Base-by-base conservation (phyloP, 2,113 vertebrate genomes). In the Pholis gunnellus region DNA sequence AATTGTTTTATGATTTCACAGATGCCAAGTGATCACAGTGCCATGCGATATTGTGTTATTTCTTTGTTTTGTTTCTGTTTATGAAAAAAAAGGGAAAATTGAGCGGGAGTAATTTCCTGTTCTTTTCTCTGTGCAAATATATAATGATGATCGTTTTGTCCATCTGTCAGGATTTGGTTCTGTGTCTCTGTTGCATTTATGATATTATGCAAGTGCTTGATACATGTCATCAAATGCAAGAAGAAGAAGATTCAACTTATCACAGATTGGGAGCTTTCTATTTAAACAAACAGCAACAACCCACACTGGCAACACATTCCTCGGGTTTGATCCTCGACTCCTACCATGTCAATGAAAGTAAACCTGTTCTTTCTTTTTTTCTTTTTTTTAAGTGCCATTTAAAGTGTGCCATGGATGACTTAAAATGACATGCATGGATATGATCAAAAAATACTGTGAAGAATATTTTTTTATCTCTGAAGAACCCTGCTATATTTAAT, bases 21-120 rank as follows among this genome's bases (percentile, higher is more conserved):
- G 67, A 89, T 93, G 90, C 94, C 92, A 92, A 93, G 79, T 87
- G 86, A 83, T 92, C 83, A 83, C 90, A 87, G 92, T 94, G 92
- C 91, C 89, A 91, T 86, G 90, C 77, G 17, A 68, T 72, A 88
- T 89, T 87, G 81, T 91, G 91, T 91, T 80, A 82, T 83, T 71
- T 72, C 76, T 91, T 87, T 79, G 83, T 89, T 88, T 64, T 82
- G 65, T 81, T 57, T 88, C 79, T 76, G 78, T 73, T 87, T 71
- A 27, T 75, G 71, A 54, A 69, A 72, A 72, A 82, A 84, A 78
- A 71, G 75, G 82, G 73, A 72, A 84, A 56, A 38, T 2, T 44
- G 22, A 42, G 15, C 27, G 17, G 7, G 6, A 9, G 34, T 9
- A 7, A 38, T 66, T 79, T 75, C 34, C 38, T 68, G 40, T 81